Percentiles rank a stretch among this genome's conserved stretches.
Conservation (phyloP, 2,113 vertebrate species). For the Sinocyclocheilus grahami region DNA sequence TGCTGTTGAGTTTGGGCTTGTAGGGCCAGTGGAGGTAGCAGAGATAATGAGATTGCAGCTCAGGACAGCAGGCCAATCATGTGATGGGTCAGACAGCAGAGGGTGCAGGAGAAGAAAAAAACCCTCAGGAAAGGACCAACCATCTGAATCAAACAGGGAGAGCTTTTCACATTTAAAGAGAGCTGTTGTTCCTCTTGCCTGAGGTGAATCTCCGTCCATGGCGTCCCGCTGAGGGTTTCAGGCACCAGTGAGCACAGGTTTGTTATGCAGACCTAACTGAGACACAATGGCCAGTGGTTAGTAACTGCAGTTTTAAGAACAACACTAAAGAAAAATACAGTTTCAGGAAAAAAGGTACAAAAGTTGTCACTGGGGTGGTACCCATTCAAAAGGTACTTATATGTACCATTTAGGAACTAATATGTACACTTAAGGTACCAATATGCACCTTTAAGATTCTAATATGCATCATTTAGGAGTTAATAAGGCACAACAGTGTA, state of each 20-base stretch:
- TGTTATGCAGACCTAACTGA: background rate
- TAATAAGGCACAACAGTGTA: background rate
- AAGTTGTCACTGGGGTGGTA: background rate
- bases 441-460: background rate
- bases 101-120: slow-evolving; percentile 11
- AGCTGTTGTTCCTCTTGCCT: slow-evolving; percentile 57
- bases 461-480: background rate
- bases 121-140: slow-evolving; percentile 37
- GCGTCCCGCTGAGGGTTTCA: slow-evolving; percentile 49
- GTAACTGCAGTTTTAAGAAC: background rate
- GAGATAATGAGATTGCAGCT: slow-evolving; percentile 8
- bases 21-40: background rate
- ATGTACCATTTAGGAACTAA: background rate
- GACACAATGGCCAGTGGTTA: slow-evolving; percentile 10
- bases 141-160: slow-evolving; percentile 57
- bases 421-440: background rate
- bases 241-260: slow-evolving; percentile 13
- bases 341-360: background rate
- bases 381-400: no score
- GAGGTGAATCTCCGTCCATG: slow-evolving; percentile 52
- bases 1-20: background rate
- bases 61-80: slow-evolving; percentile 35
- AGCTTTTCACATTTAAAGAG: slow-evolving; percentile 60
- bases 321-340: background rate
- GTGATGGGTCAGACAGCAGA: slow-evolving; percentile 43